These are phyloP conservation scores for Gymnoscopelus braueri DNA, from an alignment of 2,797 vertebrate genomes.

Conservation along the genomic window DNA sequence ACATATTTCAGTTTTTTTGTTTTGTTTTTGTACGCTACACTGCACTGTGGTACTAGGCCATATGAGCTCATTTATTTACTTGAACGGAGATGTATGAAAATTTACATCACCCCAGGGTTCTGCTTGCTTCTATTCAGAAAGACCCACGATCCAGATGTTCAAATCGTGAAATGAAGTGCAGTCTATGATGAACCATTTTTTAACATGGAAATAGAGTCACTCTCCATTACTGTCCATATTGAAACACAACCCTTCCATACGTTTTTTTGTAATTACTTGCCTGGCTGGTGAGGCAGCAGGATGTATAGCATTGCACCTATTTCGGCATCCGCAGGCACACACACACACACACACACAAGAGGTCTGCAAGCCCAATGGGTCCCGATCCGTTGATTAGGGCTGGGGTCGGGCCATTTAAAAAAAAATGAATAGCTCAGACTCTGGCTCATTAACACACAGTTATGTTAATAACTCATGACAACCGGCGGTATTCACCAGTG, in stretches of 20 bases:
- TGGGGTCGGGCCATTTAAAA: no score
- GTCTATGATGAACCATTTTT: conserved; percentile 2
- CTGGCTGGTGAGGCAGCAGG: background rate
- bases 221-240: background rate
- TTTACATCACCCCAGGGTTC: conserved; percentile 12
- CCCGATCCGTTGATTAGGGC: background rate
- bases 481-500: no score
- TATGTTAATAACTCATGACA: no score
- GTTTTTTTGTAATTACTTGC: background rate
- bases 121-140: conserved; percentile 36
- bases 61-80: conserved; percentile 50
- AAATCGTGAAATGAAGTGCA: conserved; percentile 22
- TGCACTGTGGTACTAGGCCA: conserved; percentile 25
- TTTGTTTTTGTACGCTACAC: conserved; percentile 50
- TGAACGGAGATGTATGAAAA: conserved; percentile 32
- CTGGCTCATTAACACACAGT: no score
- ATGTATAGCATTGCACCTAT: background rate
- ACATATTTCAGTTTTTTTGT: conserved; percentile 57
- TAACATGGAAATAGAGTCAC: conserved; percentile 9
- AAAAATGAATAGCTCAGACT: no score
- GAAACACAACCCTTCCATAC: conserved; percentile 7
- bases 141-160: conserved; percentile 32
- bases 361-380: background rate
- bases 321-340: background rate
- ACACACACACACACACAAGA: conserved; percentile 11